Base-by-base conservation (phyloP, 2,113 vertebrate species). In the Leucoraja erinaceus region DNA sequence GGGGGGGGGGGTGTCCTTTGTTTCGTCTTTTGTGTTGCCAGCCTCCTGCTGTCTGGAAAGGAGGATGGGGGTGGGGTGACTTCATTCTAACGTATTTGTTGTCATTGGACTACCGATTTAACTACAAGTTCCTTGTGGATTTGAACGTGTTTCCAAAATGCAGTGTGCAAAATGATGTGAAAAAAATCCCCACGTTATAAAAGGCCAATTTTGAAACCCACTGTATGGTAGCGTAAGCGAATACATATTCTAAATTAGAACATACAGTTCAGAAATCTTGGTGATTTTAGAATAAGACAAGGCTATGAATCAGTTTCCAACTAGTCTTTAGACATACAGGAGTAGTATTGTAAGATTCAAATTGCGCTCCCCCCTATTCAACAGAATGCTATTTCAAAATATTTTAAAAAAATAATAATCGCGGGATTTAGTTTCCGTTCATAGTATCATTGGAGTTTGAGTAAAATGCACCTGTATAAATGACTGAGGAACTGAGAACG, bases 1-100 rank as follows among this genome's bases (percentile, higher is more conserved):
- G n/a, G n/a, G 14, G 77, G 77, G 90, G 90, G 86, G 86, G 90
- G 31, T 91, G 59, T 90, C 38, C 90, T 91, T 91, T 91, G 90
- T 91, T 68, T 91, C 22, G 20, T 70, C 90, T 91, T 91, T 91
- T 91, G 90, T 90, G 88, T 72, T 72, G 70, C 18, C 90, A 72
- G 90, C 68, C 90, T 72, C 90, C 47, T 25, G 90, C 68, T 91
- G 68, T 61, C 90, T 91, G 68, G 68, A 38, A 33, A 68, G 68
- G 66, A 54, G 33, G 33, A 33, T n/a, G 88, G 88, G 63, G 88
- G 88, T 70, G 66, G 90, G 90, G 66, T 54, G 22, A 38, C 68
- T 91, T 72, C 72, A 91, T 91, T 90, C 86, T 90, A 72, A 14
- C 66, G 68, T 91, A 66, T 91, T 54, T 47, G 20, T 47, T 72